phyloP scores from a whole-genome alignment of 2,797 vertebrate species.

The Chaenodraco wilsoni region DNA sequence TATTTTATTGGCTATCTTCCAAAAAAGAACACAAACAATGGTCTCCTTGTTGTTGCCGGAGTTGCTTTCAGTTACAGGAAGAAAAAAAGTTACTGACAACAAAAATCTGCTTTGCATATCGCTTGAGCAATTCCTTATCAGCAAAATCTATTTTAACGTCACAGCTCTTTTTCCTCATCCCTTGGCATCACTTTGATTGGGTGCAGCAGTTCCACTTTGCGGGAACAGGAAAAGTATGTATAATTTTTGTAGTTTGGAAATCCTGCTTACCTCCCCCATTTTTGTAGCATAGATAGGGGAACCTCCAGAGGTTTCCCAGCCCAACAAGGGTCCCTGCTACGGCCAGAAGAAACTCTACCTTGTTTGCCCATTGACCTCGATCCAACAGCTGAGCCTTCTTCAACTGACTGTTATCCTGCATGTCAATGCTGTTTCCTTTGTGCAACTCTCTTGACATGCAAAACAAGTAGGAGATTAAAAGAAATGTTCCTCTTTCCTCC shows the following conservation, averaged over 20 bases:
- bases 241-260: neutral
- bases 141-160: neutral
- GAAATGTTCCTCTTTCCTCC: slow-evolving; percentile 7
- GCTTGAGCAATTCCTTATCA: slow-evolving; percentile 4
- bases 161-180: slow-evolving; percentile 7
- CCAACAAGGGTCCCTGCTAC: slow-evolving; percentile 80
- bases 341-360: slow-evolving; percentile 79
- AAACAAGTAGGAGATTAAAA: neutral
- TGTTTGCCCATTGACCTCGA: slow-evolving; percentile 78
- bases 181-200: slow-evolving; percentile 3
- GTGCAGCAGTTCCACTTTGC: neutral
- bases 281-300: slow-evolving; percentile 83
- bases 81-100: neutral
- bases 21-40: neutral
- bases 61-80: neutral
- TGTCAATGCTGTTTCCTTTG: slow-evolving; percentile 55
- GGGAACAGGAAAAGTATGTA: slow-evolving; percentile 1
- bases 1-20: neutral
- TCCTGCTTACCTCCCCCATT: slow-evolving; percentile 79
- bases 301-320: slow-evolving; percentile 82
- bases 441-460: slow-evolving; percentile 64
- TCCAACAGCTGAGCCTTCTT: slow-evolving; percentile 75
- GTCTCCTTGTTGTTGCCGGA: slow-evolving; percentile 10
- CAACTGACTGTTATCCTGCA: slow-evolving; percentile 49
- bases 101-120: neutral